Base-by-base conservation (phyloP, 2,888 invertebrate species). In the Lasius fuliginosus region DNA sequence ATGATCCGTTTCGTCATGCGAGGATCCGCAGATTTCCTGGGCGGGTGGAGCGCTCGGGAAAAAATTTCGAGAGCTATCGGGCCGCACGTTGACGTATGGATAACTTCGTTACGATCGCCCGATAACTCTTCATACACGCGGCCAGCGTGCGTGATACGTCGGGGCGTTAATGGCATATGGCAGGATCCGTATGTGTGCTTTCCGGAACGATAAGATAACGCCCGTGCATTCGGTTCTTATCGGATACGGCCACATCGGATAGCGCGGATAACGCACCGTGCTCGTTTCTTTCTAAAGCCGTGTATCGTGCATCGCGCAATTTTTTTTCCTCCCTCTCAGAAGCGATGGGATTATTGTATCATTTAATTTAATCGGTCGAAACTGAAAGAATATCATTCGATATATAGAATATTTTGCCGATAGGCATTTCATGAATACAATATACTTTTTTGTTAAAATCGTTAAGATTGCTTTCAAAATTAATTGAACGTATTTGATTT, bases 201-300 rank as follows among this genome's bases (percentile, higher is more conserved):
- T 74, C 40, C 69, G 49, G 56, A 68, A 56, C 87, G 93, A 94
- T 94, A 94, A 94, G 94, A 94, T 93, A 93, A 92, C 92, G 87
- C 84, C 82, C 87, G 82, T 92, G 91, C 90, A 91, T 92, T 91
- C 86, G 85, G 88, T 90, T 81, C 91, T 93, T 93, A 93, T 93
- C 93, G 85, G 87, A 74, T 85, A 82, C 87, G 76, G 83, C 83
- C 77, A 84, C 82, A 84, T 74, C 76, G 84, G 33, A 68, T 46
- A 36, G 83, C 53, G 30, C 67, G 30, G 87, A 88, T 90, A 89
- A 79, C 84, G 85, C 68, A 8, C 69, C 60, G 62, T n/a, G 67
- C 15, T 33, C 68, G 73, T 49, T 81, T 83, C 84, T 86, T 91
- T 88, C 82, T 69, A 87, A 84, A 67, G 60, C 68, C 69, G 5